Conservation (phyloP, 2,888 invertebrate species). For the Dicyrtomina minuta region DNA sequence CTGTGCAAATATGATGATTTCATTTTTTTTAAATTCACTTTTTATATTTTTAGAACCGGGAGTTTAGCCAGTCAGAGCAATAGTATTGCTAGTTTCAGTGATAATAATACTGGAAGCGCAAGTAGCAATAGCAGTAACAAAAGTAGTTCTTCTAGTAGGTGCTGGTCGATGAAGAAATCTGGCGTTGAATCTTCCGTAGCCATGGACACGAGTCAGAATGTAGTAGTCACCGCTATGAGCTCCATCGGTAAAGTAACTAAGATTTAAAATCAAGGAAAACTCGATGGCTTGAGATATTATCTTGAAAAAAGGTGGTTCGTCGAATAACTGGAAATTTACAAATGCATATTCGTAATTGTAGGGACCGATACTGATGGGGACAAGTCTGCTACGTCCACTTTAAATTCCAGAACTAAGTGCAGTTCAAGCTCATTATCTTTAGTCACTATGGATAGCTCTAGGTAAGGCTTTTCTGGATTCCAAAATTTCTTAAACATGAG, state of each 20-base stretch:
- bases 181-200: conserved; percentile 46
- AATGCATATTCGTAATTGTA: too few relatives aligned
- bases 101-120: conserved; percentile 31
- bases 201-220: conserved; percentile 51
- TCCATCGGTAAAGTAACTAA: conserved; percentile 35
- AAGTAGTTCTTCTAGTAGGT: conserved; percentile 22
- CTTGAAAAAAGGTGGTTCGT: too few relatives aligned
- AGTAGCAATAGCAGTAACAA: background rate
- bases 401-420: conserved; percentile 36
- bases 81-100: conserved; percentile 39
- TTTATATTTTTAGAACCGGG: conserved; percentile 34
- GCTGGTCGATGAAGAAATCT: conserved; percentile 50
- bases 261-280: too few relatives aligned
- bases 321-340: too few relatives aligned
- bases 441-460: conserved; percentile 52
- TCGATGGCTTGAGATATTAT: too few relatives aligned
- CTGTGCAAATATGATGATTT: background rate
- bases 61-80: conserved; percentile 48
- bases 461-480: conserved; percentile 37
- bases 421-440: conserved; percentile 52
- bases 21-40: background rate
- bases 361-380: conserved; percentile 26
- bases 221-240: conserved; percentile 48
- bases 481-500: background rate
- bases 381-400: conserved; percentile 1